Conservation (phyloP, 2,888 invertebrate species). For the Omphaloscelis lunosa region DNA sequence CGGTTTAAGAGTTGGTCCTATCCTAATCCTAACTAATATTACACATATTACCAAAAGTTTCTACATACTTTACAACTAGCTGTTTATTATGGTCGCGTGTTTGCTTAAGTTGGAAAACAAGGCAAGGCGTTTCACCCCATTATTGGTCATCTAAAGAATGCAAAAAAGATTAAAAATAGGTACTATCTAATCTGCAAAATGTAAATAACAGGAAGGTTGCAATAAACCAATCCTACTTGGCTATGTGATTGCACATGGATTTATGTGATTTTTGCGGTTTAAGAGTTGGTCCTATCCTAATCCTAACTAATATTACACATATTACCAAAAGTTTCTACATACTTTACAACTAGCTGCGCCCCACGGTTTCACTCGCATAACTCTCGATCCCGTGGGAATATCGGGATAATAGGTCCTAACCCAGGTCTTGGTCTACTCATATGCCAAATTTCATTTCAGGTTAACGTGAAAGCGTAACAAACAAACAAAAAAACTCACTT, state of each 20-base stretch:
- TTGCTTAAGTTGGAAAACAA: slow-evolving; percentile 29
- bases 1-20: no score
- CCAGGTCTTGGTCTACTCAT: no score
- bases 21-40: neutral
- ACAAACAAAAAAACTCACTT: no score
- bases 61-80: no score
- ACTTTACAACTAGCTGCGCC: no score
- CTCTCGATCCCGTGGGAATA: no score
- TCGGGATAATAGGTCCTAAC: no score
- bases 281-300: no score
- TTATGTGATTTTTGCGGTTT: no score
- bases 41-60: neutral
- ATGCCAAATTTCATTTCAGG: no score
- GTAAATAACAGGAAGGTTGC: slow-evolving; percentile 32
- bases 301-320: neutral
- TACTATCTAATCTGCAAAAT: slow-evolving; percentile 45
- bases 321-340: neutral
- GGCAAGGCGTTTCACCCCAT: slow-evolving; percentile 43
- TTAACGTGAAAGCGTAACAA: no score
- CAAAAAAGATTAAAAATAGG: slow-evolving; percentile 40
- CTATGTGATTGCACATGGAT: neutral
- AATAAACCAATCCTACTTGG: slow-evolving; percentile 14
- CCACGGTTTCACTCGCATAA: no score
- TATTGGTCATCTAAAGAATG: slow-evolving; percentile 56
- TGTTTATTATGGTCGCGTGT: slow-evolving; percentile 29